These are phyloP conservation scores for Nansenia antarctica DNA, from an alignment of 2,113 vertebrate genomes.

Conservation along the genomic window DNA sequence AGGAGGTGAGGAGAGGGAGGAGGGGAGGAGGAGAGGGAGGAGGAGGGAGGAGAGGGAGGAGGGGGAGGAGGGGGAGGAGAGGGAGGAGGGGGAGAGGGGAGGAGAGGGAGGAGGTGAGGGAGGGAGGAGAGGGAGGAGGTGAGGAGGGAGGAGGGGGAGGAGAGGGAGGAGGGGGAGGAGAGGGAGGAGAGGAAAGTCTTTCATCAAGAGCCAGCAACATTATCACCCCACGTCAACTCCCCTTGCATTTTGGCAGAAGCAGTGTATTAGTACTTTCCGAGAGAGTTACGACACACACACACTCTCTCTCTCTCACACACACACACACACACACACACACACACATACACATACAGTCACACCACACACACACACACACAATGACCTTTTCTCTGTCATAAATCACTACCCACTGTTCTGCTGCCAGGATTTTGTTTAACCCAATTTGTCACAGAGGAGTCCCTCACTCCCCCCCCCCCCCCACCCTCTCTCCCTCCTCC, in stretches of 20 bases:
- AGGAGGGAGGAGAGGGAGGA: too few species aligned
- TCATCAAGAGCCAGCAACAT: conserved; percentile 32
- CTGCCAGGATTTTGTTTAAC: conserved; percentile 72
- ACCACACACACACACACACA: conserved; percentile 27
- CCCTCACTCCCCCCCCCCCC: conserved; percentile 6
- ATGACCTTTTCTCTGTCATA: conserved; percentile 73
- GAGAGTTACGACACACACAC: conserved; percentile 10
- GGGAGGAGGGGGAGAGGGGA: too few species aligned
- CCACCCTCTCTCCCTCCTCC: not conserved
- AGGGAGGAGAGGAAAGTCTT: not conserved
- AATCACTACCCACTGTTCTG: conserved; percentile 69
- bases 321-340: conserved; percentile 26
- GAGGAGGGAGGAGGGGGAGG: not conserved
- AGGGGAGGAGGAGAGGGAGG: too few species aligned
- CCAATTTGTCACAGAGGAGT: conserved; percentile 70
- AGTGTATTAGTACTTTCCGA: conserved; percentile 20
- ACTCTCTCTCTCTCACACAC: conserved; percentile 1
- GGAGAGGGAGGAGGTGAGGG: too few species aligned
- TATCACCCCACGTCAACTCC: conserved; percentile 37
- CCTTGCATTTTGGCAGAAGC: conserved; percentile 36
- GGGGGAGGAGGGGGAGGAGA: too few species aligned
- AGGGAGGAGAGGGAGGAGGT: not conserved
- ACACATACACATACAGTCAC: conserved; percentile 51
- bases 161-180: conserved; percentile 9
- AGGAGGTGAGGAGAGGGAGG: too few species aligned